A percentile compares a stretch with the other conserved stretches of the same genome.
Evolutionary conservation across 2,113 vertebrate species (phyloP).

Genomic region (Phalacrocorax carbo): DNA sequence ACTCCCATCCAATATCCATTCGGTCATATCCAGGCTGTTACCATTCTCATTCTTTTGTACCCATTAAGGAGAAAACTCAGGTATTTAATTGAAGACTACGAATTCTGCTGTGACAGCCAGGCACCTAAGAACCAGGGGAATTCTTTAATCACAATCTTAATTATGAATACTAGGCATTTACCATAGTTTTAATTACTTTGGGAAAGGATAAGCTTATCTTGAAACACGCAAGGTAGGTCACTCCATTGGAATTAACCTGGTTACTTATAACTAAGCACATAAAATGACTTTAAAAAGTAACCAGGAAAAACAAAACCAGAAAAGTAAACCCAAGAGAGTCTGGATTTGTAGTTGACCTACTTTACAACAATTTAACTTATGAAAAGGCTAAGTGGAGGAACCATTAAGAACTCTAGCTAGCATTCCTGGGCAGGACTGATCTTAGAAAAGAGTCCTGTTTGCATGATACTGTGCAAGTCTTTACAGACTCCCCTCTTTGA

Average conservation of each 20-base stretch:
- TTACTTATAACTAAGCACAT: not conserved
- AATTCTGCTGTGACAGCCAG: not conserved
- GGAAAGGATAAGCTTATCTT: not conserved
- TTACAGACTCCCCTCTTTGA: not conserved
- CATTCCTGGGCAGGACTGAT: not conserved
- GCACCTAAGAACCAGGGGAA: not conserved
- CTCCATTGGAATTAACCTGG: not conserved
- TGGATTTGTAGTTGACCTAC: not conserved
- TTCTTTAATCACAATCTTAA: slow-evolving; percentile 4
- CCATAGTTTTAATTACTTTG: not conserved
- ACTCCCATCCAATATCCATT: not conserved
- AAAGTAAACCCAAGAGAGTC: not conserved
- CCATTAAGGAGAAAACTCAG: not conserved
- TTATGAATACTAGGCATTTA: not conserved
- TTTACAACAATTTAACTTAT: not conserved
- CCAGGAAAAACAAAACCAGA: not conserved
- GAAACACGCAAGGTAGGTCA: not conserved
- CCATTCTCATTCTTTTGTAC: not conserved
- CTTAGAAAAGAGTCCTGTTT: not conserved
- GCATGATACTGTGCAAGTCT: not conserved
- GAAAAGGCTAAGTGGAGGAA: not conserved
- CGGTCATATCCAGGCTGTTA: not conserved
- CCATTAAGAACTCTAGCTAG: not conserved
- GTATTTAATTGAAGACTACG: not conserved
- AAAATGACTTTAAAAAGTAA: not conserved